phyloP scores from a whole-genome alignment of 1,140 invertebrate species.

The Littorina saxatilis region DNA sequence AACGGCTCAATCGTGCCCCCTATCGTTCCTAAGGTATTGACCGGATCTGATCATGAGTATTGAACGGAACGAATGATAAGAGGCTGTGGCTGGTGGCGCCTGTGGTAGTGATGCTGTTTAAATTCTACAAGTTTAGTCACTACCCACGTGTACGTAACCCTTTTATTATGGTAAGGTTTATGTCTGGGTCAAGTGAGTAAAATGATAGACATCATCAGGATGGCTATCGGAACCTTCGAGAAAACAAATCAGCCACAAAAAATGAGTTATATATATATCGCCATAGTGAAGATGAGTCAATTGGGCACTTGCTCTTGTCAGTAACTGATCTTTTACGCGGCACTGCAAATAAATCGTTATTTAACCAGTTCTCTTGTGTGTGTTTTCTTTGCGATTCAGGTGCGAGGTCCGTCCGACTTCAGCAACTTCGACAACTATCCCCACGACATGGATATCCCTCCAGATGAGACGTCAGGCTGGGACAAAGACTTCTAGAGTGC shows the following conservation, averaged over 20 bases:
- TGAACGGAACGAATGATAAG: neutral
- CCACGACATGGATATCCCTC: constrained; percentile 70
- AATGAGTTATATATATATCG: too few relatives aligned
- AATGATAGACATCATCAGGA: too few relatives aligned
- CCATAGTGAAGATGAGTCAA: too few relatives aligned
- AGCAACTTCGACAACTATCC: constrained; percentile 76
- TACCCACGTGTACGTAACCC: too few relatives aligned
- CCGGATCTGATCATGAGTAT: neutral
- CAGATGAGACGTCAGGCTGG: constrained; percentile 75
- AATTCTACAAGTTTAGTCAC: too few relatives aligned
- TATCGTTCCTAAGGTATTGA: constrained; percentile 69
- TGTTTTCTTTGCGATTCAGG: constrained; percentile 62
- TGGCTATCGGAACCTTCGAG: too few relatives aligned
- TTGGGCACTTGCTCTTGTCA: too few relatives aligned
- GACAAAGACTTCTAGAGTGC: constrained; percentile 72
- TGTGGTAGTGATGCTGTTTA: neutral
- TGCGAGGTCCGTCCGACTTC: constrained; percentile 68
- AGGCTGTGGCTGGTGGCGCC: neutral
- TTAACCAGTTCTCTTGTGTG: neutral
- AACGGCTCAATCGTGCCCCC: constrained; percentile 65
- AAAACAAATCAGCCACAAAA: too few relatives aligned
- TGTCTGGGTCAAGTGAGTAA: too few relatives aligned
- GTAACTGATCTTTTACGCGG: too few relatives aligned
- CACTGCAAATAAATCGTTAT: too few relatives aligned
- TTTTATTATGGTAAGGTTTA: too few relatives aligned